Evolutionary conservation across 2,113 vertebrate genomes (phyloP), one percentile per base, ranked within the genome.

Genomic region (Natator depressus): DNA sequence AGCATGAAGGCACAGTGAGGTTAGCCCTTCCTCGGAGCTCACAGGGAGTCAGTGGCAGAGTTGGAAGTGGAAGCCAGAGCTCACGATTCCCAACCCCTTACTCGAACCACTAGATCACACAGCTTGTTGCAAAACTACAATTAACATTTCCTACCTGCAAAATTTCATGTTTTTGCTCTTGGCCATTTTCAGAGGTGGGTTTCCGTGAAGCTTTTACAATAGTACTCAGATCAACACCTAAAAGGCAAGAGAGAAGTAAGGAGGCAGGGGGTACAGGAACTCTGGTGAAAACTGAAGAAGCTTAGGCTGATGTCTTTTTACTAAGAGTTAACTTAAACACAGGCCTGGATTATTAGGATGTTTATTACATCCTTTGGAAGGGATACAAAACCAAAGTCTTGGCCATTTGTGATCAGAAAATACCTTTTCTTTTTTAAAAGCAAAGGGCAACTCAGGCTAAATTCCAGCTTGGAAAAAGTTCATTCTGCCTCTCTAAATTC

Each of bases 211-310:
- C 98, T 98, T 99, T 99, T 57, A 99, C 98, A 50, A 99, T 99
- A 88, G 98, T 99, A 95, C 97, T 98, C 85, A 99, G 98, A 91
- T 99, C 99, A 86, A 99, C 99, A 85, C 99, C 99, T 99, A 80
- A 14, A 54, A 92, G 4, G 25, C 50, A 87, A 69, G 76, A 17
- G 1, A 75, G 29, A 8, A 1, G 1, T n/a, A 9, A n/a, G 13
- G 31, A 72, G 47, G 49, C 4, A 5, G 4, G 42, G 42, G 5
- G 17, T 14, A 47, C 22, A 16, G n/a, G 12, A 89, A 24, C 35
- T 42, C 0, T 31, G 16, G 47, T 29, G 24, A 47, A 47, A 90
- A 2, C 10, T 29, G 75, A 47, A 47, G 42, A 47, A 76, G 24
- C 27, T n/a, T 80, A 57, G 79, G 69, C 5, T 62, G 31, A 31